Evolutionary conservation across 92 coral and sea anemone genomes (phyloP).

Genomic region (Parazoanthus swiftii): DNA sequence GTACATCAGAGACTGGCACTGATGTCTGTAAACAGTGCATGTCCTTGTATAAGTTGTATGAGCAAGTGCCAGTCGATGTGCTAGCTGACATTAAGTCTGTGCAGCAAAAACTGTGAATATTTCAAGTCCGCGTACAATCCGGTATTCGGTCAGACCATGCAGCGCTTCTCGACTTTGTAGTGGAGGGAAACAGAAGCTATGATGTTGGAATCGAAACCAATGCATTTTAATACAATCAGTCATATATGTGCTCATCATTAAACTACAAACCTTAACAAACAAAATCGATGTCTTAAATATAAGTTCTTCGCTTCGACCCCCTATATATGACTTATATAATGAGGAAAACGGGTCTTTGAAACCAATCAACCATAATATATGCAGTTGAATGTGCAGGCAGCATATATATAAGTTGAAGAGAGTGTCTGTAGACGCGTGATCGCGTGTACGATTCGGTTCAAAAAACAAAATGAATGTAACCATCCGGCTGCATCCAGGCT

Average conservation of each 20-base stretch:
- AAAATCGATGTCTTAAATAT: slow-evolving; percentile 11
- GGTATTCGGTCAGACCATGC: background rate
- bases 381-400: background rate
- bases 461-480: background rate
- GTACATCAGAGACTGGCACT: slow-evolving; percentile 3
- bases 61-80: background rate
- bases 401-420: background rate
- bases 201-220: slow-evolving; percentile 4
- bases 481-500: background rate
- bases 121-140: background rate
- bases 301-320: background rate
- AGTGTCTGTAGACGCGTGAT: background rate
- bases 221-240: background rate
- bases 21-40: slow-evolving; percentile 6
- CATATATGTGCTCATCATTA: background rate
- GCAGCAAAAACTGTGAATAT: slow-evolving; percentile 6
- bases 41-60: slow-evolving; percentile 9
- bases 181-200: slow-evolving; percentile 5
- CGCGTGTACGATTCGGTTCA: background rate
- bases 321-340: background rate
- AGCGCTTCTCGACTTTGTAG: slow-evolving; percentile 4
- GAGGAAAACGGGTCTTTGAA: slow-evolving; percentile 6
- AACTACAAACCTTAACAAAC: background rate
- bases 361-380: background rate
- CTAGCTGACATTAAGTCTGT: slow-evolving; percentile 15